Conservation (phyloP, 2,888 invertebrate genomes). For the Stegana nigrithorax region DNA sequence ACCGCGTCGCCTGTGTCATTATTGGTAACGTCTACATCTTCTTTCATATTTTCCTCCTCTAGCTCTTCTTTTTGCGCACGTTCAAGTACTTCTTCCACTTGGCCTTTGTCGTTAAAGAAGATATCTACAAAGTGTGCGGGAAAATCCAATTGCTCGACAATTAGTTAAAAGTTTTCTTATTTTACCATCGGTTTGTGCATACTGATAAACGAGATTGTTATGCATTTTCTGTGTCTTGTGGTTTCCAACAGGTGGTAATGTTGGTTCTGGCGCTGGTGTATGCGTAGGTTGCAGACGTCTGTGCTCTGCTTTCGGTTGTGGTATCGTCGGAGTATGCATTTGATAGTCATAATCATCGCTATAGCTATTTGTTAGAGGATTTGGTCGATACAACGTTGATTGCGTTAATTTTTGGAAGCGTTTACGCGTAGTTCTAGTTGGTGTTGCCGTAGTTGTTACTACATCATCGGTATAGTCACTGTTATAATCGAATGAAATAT, state of each 20-base stretch:
- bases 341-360: background rate
- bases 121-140: constrained; percentile 66
- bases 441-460: constrained; percentile 30
- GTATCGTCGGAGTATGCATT: background rate
- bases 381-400: constrained; percentile 12
- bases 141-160: constrained; percentile 64
- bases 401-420: constrained; percentile 32
- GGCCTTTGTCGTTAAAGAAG: constrained; percentile 43
- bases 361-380: background rate
- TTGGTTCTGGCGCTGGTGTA: background rate
- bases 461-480: constrained; percentile 17
- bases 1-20: no score
- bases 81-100: no score
- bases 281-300: background rate
- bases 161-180: constrained; percentile 62
- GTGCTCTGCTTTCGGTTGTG: background rate
- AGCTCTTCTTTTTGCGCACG: no score
- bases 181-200: constrained; percentile 61
- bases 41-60: no score
- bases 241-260: no score
- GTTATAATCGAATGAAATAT: constrained; percentile 36
- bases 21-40: no score
- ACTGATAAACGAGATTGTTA: constrained; percentile 55
- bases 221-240: constrained; percentile 40
- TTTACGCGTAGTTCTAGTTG: constrained; percentile 17